Evolutionary conservation across 2,797 vertebrate genomes (phyloP), one percentile per base, ranked within the genome.

Genomic region (Picus viridis): DNA sequence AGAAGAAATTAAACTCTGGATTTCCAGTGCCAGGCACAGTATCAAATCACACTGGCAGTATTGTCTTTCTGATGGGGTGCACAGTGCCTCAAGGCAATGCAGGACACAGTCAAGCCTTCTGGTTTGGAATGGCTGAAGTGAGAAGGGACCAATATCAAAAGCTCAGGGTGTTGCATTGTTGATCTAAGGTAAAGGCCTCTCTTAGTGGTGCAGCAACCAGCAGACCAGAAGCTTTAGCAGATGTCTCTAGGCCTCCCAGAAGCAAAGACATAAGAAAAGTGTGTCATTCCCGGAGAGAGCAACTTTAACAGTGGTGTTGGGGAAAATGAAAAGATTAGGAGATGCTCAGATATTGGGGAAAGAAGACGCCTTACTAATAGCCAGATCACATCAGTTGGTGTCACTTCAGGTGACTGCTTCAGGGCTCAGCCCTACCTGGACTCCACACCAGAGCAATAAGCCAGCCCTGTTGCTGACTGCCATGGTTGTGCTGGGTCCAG

Each of bases 61-160:
- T 17, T 18, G 10, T 16, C 30, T 71, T 79, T 64, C 68, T 58
- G 20, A 56, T 7, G 5, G 30, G 6, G 26, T 58, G 30, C 39
- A 54, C 0, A 0, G 17, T 47, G 36, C 9, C 1, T 20, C 20
- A 7, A 24, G 32, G 47, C 51, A 80, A 20, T 19, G 23, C 19
- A 71, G 59, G 63, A 61, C 65, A 58, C 30, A n/a, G 39, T 34
- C 32, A 61, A 77, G 19, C 45, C 5, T 8, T 72, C 67, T 76
- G 32, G 5, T 73, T 86, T 91, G 82, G 49, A 17, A 41, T 26
- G 17, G 39, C 49, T 58, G 45, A 78, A 86, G 41, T 8, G 6
- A 57, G 62, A 63, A 53, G 15, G 29, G 16, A 27, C 67, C 61
- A 17, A 4, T 30, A 30, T 36, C 57, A 75, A 86, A 70, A 84